phyloP scores from a whole-genome alignment of 2,797 vertebrate genomes.

The Lophotriccus pileatus region DNA sequence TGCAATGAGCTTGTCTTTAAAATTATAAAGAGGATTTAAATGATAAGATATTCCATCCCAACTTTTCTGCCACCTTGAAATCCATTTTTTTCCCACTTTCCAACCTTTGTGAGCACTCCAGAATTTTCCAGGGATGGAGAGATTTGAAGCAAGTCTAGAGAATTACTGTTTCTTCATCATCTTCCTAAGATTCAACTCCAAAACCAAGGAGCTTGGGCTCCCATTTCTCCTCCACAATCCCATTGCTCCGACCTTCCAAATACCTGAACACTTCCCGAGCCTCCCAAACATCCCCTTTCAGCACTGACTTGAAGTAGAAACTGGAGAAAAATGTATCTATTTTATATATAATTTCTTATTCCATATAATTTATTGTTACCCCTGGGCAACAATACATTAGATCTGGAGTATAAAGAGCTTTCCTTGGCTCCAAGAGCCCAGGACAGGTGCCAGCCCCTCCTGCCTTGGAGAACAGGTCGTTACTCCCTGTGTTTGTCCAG shows the following conservation, averaged over 20 bases:
- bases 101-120: background rate
- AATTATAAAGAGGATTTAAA: background rate
- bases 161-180: background rate
- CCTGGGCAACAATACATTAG: background rate
- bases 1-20: background rate
- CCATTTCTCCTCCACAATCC: background rate
- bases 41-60: background rate
- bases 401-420: background rate
- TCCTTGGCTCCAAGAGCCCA: background rate
- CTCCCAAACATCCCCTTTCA: background rate
- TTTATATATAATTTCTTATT: background rate
- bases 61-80: background rate
- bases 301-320: background rate
- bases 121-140: background rate
- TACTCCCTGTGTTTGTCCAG: background rate
- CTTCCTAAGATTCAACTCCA: background rate
- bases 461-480: rapidly evolving
- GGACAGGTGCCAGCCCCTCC: rapidly evolving
- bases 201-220: background rate
- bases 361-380: background rate
- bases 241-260: background rate
- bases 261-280: no score
- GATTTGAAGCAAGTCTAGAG: background rate
- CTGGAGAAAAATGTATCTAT: no score
- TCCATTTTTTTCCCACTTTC: background rate